phyloP scores from a whole-genome alignment of 2,888 invertebrate species.

The Hyalella azteca region DNA sequence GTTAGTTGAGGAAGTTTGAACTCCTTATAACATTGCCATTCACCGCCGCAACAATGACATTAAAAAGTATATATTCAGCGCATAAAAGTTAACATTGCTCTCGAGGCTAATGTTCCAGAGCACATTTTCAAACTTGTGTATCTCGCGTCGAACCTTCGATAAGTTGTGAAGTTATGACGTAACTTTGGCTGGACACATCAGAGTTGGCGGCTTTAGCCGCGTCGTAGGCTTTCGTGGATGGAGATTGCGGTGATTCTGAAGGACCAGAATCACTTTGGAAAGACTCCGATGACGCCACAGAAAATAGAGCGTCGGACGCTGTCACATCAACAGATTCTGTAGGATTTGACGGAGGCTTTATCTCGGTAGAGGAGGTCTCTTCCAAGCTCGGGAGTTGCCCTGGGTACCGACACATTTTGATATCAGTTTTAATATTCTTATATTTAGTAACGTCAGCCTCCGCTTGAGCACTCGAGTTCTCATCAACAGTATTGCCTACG shows the following conservation, averaged over 20 bases:
- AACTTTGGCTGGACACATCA: background rate
- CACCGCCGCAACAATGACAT: background rate
- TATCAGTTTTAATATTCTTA: too few species aligned
- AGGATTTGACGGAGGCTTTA: too few species aligned
- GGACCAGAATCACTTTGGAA: background rate
- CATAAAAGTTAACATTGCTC: conserved; percentile 20
- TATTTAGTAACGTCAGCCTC: too few species aligned
- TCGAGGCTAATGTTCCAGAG: background rate
- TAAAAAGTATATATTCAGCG: conserved; percentile 11
- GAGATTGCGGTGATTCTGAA: background rate
- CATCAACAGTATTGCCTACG: too few species aligned
- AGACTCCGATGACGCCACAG: background rate
- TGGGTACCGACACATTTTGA: too few species aligned
- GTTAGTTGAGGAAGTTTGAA: too few species aligned
- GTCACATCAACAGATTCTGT: background rate
- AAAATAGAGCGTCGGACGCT: background rate
- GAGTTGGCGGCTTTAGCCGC: background rate
- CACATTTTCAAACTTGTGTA: conserved; percentile 13
- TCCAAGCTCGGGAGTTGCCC: too few species aligned
- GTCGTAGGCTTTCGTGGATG: background rate
- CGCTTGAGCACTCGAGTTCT: too few species aligned
- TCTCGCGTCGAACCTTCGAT: background rate
- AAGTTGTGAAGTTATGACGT: background rate
- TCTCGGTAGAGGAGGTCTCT: too few species aligned
- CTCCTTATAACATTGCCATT: too few species aligned